Evolutionary conservation across 2,888 invertebrate species (phyloP).

Genomic region (Hydraecia micacea): DNA sequence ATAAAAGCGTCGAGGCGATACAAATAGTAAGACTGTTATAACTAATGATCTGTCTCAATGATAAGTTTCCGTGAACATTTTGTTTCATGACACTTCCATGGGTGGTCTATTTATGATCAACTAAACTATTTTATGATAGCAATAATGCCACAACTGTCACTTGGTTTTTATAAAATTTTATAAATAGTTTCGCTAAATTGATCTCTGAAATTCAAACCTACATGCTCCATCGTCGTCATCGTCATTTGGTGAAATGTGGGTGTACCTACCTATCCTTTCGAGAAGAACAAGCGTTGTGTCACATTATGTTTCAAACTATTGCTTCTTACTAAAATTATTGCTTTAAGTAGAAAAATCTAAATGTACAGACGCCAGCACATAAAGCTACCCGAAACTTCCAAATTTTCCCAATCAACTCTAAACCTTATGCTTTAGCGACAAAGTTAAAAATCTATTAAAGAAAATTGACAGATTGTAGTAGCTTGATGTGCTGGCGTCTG

Average conservation of each 20-base stretch:
- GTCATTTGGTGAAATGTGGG: not conserved
- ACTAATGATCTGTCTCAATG: constrained; percentile 46
- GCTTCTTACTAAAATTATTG: not conserved
- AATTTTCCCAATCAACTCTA: no score
- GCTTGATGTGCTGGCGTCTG: no score
- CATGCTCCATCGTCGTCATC: not conserved
- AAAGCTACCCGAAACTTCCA: no score
- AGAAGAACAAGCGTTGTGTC: not conserved
- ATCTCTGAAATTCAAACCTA: not conserved
- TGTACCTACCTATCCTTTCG: not conserved
- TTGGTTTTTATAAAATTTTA: not conserved
- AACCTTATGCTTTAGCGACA: no score
- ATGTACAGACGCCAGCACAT: no score
- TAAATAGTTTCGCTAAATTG: constrained; percentile 1
- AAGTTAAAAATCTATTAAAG: no score
- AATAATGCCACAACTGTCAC: not conserved
- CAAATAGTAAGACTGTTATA: constrained; percentile 9
- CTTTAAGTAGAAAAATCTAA: not conserved
- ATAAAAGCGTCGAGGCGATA: constrained; percentile 20
- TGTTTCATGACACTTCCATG: not conserved
- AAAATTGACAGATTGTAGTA: no score
- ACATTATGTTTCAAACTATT: not conserved
- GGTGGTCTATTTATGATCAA: constrained; percentile 34
- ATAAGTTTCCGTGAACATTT: constrained; percentile 18
- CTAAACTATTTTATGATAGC: not conserved